Conservation (phyloP, 2,888 invertebrate species). For the Ectemnius lituratus region DNA sequence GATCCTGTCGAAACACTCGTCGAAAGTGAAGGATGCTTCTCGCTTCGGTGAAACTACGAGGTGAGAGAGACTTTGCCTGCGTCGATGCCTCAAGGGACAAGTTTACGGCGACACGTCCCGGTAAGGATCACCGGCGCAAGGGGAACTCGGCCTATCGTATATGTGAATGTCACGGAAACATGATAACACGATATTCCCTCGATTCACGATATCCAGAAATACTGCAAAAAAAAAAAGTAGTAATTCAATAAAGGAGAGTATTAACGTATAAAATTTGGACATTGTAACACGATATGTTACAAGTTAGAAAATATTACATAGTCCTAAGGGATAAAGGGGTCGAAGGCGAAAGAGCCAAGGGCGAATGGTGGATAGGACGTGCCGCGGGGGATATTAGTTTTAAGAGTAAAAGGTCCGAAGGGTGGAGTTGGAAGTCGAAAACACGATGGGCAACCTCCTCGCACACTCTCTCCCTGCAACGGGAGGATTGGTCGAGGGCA, state of each 20-base stretch:
- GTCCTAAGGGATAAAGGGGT: background rate
- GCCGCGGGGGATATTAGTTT: slow-evolving; percentile 51
- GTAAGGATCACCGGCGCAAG: slow-evolving; percentile 24
- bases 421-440: slow-evolving; percentile 32
- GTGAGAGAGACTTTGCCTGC: slow-evolving; percentile 28
- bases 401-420: slow-evolving; percentile 16
- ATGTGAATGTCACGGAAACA: too few species aligned
- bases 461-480: too few species aligned
- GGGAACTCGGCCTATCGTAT: background rate
- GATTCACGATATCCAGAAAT: too few species aligned
- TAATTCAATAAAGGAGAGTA: too few species aligned
- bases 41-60: slow-evolving; percentile 35
- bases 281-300: too few species aligned
- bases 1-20: slow-evolving; percentile 36
- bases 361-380: slow-evolving; percentile 57
- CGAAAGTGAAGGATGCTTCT: slow-evolving; percentile 44
- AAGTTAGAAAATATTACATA: too few species aligned
- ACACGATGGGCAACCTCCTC: slow-evolving; percentile 41
- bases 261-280: too few species aligned
- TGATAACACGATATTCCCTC: too few species aligned
- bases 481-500: slow-evolving; percentile 46
- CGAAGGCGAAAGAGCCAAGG: slow-evolving; percentile 21
- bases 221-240: too few species aligned
- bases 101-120: slow-evolving; percentile 54
- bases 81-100: slow-evolving; percentile 56